These are phyloP conservation scores for Chloropsis hardwickii DNA, from an alignment of 2,113 vertebrate species.

Conservation along the genomic window DNA sequence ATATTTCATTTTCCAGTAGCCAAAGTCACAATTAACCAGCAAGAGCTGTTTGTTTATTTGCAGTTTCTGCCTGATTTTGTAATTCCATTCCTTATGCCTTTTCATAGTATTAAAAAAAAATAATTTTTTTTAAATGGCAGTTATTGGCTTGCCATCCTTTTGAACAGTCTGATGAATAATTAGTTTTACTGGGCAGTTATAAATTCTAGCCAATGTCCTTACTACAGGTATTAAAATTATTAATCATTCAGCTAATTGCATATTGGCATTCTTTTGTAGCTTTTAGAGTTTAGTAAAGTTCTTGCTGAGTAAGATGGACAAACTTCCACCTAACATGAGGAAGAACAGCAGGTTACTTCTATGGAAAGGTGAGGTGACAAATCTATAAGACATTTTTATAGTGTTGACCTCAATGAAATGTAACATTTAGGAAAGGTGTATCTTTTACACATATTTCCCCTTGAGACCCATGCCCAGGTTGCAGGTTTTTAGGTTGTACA, in stretches of 20 bases:
- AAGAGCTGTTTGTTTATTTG: neutral
- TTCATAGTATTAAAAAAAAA: neutral
- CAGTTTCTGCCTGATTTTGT: neutral
- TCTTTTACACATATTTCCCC: neutral
- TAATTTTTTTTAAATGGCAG: neutral
- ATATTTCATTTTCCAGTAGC: neutral
- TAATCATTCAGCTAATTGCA: constrained; percentile 55
- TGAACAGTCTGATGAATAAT: constrained; percentile 26
- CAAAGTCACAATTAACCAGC: neutral
- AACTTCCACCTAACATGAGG: neutral
- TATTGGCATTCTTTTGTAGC: constrained; percentile 50
- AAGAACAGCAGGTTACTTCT: neutral
- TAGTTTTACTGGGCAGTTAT: constrained; percentile 25
- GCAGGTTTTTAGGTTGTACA: neutral
- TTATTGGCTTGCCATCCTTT: constrained; percentile 33
- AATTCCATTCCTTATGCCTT: neutral
- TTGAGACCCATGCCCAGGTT: neutral
- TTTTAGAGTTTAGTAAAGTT: constrained; percentile 20
- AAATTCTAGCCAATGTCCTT: constrained; percentile 31
- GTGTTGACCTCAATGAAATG: neutral
- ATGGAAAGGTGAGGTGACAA: neutral
- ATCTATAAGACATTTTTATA: neutral
- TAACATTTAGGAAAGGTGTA: neutral
- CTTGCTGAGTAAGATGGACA: neutral
- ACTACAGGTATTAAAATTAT: constrained; percentile 54